Evolutionary conservation across 2,797 vertebrate species (phyloP).

Genomic region (Thalassophryne amazonica): DNA sequence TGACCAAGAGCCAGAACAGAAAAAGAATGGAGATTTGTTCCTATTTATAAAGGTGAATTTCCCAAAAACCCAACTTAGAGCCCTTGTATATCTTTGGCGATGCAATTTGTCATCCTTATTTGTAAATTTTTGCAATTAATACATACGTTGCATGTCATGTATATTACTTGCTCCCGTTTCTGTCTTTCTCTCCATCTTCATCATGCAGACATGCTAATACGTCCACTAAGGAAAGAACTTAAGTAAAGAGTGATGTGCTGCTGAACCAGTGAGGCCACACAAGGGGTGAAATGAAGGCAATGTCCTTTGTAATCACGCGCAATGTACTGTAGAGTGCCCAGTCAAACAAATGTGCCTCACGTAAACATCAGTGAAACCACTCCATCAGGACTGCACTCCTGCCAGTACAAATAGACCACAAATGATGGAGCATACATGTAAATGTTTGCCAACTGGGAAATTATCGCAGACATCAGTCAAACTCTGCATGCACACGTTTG

Average conservation of each 20-base stretch:
- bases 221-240: slow-evolving; percentile 10
- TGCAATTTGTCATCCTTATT: slow-evolving; percentile 18
- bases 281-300: slow-evolving; percentile 50
- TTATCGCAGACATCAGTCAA: slow-evolving; percentile 56
- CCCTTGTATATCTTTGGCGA: slow-evolving; percentile 11
- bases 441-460: slow-evolving; percentile 66
- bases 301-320: slow-evolving; percentile 60
- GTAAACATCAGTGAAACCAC: slow-evolving; percentile 55
- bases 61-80: slow-evolving; percentile 14
- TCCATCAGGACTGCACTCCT: slow-evolving; percentile 55
- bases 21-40: slow-evolving; percentile 34
- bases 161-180: slow-evolving; percentile 22
- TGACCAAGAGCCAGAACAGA: slow-evolving; percentile 28
- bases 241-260: slow-evolving; percentile 35
- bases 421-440: slow-evolving; percentile 55
- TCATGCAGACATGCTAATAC: slow-evolving; percentile 17
- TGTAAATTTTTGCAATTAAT: slow-evolving; percentile 16
- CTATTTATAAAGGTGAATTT: slow-evolving; percentile 49
- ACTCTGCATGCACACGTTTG: slow-evolving; percentile 26
- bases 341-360: slow-evolving; percentile 72
- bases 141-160: slow-evolving; percentile 1
- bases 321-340: slow-evolving; percentile 52
- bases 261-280: slow-evolving; percentile 29
- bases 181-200: slow-evolving; percentile 2
- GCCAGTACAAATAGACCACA: slow-evolving; percentile 71